Base-by-base conservation (phyloP, 2,888 invertebrate genomes). In the Strigamia crassipes region DNA sequence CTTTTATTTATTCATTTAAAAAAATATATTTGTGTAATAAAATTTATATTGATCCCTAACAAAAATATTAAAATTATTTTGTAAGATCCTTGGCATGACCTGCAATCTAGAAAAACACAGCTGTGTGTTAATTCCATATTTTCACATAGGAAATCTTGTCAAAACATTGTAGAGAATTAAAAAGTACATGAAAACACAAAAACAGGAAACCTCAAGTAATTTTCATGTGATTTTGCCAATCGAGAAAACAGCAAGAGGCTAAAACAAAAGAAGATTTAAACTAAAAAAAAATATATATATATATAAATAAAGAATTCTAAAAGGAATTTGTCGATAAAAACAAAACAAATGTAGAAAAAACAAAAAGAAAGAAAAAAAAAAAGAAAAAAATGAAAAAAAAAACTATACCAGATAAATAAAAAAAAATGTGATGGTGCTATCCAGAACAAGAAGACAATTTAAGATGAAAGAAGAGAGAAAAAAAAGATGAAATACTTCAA, bases 191-290 rank as follows among this genome's bases (percentile, higher is more conserved):
- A 51, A 2, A 51, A 12, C 13, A 51, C 51, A 51, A 15, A 51
- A 15, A 27, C 27, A 51, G 51, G n/a, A 51, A 51, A 51, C 15
- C 51, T 2, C 15, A 51, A n/a, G 51, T 51, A 51, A 51, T 15
- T 51, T n/a, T 51, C 51, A n/a, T n/a, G 51, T 51, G 51, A 1
- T 51, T 51, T 51, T 51, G 1, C 51, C 51, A 51, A 51, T 51
- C n/a, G 51, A 51, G 51, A 51, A 51, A 51, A 51, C 51, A 51
- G 51, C 51, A 27, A 3, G 27, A 51, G 51, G 51, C n/a, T 51
- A 51, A 51, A n/a, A 51, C 51, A 51, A 51, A 51, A 51, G n/a
- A 51, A 51, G 51, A 51, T 51, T 51, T 51, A 51, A 51, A 51
- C 10, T 13, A 42, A 42, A 42, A 42, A 42, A 42, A 42, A 42